Base-by-base conservation (phyloP, 2,113 vertebrate genomes). In the Protomyctophum bolini region DNA sequence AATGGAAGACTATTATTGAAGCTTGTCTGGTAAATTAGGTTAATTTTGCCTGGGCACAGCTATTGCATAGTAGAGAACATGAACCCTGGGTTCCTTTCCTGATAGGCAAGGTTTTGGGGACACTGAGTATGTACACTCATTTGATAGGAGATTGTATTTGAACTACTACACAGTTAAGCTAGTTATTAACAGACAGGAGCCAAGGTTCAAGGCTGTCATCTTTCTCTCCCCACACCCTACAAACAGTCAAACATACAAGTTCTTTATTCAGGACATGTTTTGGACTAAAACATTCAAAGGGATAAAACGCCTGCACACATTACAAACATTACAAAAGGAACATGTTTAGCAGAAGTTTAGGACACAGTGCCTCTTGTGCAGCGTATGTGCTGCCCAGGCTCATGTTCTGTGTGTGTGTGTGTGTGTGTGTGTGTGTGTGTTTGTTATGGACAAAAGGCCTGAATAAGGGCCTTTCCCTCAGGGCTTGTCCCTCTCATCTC, bases 171-270 rank as follows among this genome's bases (percentile, higher is more conserved):
- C 33, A 41, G 5, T 56, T 77, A 61, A 63, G 75, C 72, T 67
- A 67, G 75, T 84, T 88, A 89, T 87, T 83, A 76, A 69, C 33
- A 41, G 33, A 41, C 33, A 41, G 75, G n/a, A 83, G 74, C 79
- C 74, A 89, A 89, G 87, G 88, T 90, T 77, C 85, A 87, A 81
- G 66, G 75, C 68, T 78, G 78, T 84, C 85, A 75, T 84, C 73
- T 73, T 48, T 75, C 59, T 55, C 2, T 11, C 11, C 5, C 50
- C n/a, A 28, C 66, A 10, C 33, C 14, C 56, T 41, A 41, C 33
- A 41, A 41, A 41, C 33, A 41, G 1, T 2, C 33, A 41, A 41
- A 41, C 33, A 41, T 41, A 41, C 33, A 41, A 41, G 33, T 41
- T 41, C 33, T 41, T 41, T 41, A 41, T 41, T 41, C 33, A 41